A percentile compares a stretch with the other conserved stretches of the same genome.
Conservation (phyloP, 2,888 invertebrate genomes). For the Cylindroiulus punctatus region DNA sequence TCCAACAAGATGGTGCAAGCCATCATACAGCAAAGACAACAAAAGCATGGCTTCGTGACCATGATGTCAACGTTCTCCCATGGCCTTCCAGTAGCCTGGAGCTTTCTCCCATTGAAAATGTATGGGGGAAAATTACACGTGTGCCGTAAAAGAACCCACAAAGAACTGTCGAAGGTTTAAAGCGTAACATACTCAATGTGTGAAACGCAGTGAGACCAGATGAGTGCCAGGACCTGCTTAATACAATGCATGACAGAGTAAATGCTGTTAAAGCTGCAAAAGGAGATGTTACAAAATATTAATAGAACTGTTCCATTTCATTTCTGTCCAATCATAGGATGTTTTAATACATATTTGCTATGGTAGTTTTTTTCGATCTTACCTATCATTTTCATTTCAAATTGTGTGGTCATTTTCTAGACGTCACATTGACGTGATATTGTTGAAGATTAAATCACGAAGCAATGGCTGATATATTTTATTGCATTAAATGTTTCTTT, state of each 20-base stretch:
- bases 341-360: background rate
- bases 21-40: background rate
- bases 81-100: conserved; percentile 44
- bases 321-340: background rate
- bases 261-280: conserved; percentile 26
- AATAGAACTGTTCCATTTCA: conserved; percentile 34
- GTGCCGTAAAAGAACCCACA: background rate
- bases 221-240: conserved; percentile 14
- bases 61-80: conserved; percentile 1
- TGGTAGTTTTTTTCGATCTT: background rate
- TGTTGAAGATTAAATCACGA: background rate
- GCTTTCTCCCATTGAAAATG: conserved; percentile 36
- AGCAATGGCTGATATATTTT: background rate
- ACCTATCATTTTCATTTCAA: background rate
- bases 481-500: background rate
- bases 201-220: background rate
- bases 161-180: conserved; percentile 39
- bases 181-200: background rate
- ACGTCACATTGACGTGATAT: background rate
- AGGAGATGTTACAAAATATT: conserved; percentile 3
- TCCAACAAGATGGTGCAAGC: background rate
- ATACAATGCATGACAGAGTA: background rate
- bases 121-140: background rate
- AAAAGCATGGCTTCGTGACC: background rate
- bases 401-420: background rate